Conservation (phyloP, 1,140 invertebrate species). For the Halesus radiatus region DNA sequence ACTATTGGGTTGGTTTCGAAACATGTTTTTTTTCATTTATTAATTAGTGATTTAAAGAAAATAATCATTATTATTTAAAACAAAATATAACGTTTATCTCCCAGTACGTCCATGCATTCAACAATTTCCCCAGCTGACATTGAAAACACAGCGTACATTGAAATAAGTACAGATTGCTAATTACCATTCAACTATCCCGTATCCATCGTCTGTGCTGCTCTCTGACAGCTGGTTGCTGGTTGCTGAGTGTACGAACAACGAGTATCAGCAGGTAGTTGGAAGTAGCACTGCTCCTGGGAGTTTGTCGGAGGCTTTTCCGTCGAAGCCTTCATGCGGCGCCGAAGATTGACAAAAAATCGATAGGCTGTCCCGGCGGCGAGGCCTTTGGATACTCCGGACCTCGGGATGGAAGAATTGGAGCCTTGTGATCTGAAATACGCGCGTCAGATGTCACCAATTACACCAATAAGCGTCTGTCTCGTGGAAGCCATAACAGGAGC, state of each 20-base stretch:
- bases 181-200: background rate
- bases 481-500: slow-evolving; percentile 31
- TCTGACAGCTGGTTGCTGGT: background rate
- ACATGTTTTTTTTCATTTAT: no score
- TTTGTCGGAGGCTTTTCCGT: slow-evolving; percentile 4
- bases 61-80: no score
- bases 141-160: slow-evolving; percentile 2
- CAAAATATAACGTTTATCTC: background rate
- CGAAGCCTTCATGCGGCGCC: slow-evolving; percentile 30
- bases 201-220: background rate
- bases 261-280: no score
- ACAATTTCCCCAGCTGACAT: slow-evolving; percentile 8
- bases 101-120: background rate
- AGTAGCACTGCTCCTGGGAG: background rate
- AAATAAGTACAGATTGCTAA: slow-evolving; percentile 9
- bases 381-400: slow-evolving; percentile 4
- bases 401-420: slow-evolving; percentile 1
- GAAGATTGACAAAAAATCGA: slow-evolving; percentile 55
- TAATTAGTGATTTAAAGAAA: no score
- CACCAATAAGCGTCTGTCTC: slow-evolving; percentile 56
- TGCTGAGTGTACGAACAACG: background rate
- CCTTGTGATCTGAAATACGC: slow-evolving; percentile 18
- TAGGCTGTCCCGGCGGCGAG: slow-evolving; percentile 27
- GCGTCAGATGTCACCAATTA: slow-evolving; percentile 55
- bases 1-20: no score